phyloP scores from a whole-genome alignment of 1,140 invertebrate species.

The Mesaphorura yosii region DNA sequence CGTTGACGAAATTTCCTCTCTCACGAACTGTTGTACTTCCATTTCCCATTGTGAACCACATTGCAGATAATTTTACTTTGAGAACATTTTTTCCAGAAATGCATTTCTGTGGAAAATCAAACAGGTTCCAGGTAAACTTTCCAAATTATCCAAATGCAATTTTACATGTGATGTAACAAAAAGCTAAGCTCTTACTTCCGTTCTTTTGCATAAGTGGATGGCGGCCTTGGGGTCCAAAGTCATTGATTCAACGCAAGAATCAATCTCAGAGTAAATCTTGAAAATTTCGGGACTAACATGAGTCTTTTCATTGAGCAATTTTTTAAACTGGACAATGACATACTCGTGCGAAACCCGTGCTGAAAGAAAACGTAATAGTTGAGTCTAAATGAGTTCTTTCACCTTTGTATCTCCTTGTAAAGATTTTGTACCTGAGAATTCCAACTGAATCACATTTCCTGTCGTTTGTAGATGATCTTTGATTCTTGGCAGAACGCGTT shows the following conservation, averaged over 20 bases:
- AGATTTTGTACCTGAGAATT: slow-evolving; percentile 17
- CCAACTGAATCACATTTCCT: slow-evolving; percentile 38
- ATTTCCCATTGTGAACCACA: slow-evolving; percentile 15
- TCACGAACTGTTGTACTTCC: not conserved
- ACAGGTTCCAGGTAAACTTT: not conserved
- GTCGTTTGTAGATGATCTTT: slow-evolving; percentile 43
- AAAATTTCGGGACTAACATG: slow-evolving; percentile 29
- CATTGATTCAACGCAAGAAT: not conserved
- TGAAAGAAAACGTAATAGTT: slow-evolving; percentile 8
- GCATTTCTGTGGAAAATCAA: slow-evolving; percentile 4
- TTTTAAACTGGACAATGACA: slow-evolving; percentile 30
- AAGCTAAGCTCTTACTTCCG: slow-evolving; percentile 11
- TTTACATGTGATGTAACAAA: not conserved
- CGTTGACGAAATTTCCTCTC: slow-evolving; percentile 33
- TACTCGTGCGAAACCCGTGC: slow-evolving; percentile 34
- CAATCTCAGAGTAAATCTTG: slow-evolving; percentile 16
- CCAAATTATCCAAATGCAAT: too few relatives aligned
- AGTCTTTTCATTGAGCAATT: slow-evolving; percentile 30
- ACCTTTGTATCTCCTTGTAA: not conserved
- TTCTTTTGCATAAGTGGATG: slow-evolving; percentile 20
- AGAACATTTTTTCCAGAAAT: not conserved
- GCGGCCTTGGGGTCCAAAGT: slow-evolving; percentile 12
- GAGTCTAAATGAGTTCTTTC: not conserved
- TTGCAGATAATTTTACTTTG: slow-evolving; percentile 3
- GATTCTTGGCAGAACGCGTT: slow-evolving; percentile 32